Conservation (phyloP, 2,797 vertebrate genomes). For the Cynopterus sphinx region DNA sequence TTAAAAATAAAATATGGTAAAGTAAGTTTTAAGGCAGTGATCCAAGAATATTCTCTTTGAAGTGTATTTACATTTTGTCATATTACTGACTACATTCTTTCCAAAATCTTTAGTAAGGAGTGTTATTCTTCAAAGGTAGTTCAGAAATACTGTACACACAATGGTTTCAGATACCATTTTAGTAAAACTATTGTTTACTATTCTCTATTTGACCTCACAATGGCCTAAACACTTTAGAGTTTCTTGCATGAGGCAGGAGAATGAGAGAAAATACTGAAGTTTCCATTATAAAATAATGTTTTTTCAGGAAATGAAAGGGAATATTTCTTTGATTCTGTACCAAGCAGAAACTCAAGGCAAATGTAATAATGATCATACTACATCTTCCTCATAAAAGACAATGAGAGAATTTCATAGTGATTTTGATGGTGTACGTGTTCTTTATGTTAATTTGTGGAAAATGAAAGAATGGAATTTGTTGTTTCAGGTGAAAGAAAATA, state of each 20-base stretch:
- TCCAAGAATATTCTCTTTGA: not conserved
- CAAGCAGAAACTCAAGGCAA: not conserved
- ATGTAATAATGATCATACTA: not conserved
- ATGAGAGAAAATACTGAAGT: not conserved
- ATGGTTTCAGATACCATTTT: not conserved
- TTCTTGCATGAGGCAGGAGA: not conserved
- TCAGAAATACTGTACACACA: not conserved
- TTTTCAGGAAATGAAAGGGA: not conserved
- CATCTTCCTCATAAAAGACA: not conserved
- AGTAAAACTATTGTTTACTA: not conserved
- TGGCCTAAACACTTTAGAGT: not conserved
- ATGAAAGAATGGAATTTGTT: not conserved
- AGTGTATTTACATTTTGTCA: not conserved
- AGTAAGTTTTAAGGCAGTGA: not conserved
- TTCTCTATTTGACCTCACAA: not conserved
- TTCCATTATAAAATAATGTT: not conserved
- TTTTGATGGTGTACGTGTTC: not conserved
- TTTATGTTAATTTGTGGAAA: slow-evolving; percentile 11
- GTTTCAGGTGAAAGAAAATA: not conserved
- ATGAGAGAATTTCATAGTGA: not conserved
- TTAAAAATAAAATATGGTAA: slow-evolving; percentile 9
- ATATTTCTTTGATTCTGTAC: not conserved
- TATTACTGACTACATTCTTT: not conserved
- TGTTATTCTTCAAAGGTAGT: not conserved
- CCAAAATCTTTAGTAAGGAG: not conserved